These are phyloP conservation scores for Phalera bucephala DNA, from an alignment of 2,888 invertebrate species.

Conservation along the genomic window DNA sequence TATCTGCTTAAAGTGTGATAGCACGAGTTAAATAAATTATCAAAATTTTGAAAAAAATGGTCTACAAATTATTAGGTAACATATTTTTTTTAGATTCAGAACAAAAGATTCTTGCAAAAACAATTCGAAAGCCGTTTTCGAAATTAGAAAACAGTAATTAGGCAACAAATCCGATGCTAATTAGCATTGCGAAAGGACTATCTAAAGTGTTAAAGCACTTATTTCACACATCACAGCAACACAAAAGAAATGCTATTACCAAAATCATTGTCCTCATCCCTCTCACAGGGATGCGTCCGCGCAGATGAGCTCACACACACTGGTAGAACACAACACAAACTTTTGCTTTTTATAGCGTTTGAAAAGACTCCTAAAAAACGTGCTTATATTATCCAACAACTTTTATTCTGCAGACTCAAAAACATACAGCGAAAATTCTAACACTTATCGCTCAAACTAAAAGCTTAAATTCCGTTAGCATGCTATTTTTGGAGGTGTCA, in stretches of 20 bases:
- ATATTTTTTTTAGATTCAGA: no score
- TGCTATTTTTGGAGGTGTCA: constrained; percentile 1
- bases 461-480: constrained; percentile 14
- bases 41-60: no score
- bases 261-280: constrained; percentile 52
- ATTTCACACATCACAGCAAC: constrained; percentile 33
- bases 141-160: not conserved
- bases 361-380: constrained; percentile 70
- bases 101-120: no score
- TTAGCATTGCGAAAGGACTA: constrained; percentile 1
- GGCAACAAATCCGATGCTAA: constrained; percentile 4
- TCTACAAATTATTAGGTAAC: no score
- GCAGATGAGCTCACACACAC: constrained; percentile 56
- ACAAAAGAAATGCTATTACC: constrained; percentile 51
- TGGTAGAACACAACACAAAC: constrained; percentile 49
- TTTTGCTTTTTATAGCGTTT: constrained; percentile 70
- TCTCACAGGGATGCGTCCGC: constrained; percentile 42
- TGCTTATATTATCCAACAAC: constrained; percentile 48
- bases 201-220: constrained; percentile 22
- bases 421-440: constrained; percentile 1
- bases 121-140: not conserved
- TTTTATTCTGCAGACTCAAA: constrained; percentile 26
- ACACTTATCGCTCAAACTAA: constrained; percentile 12
- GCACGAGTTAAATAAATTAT: no score
- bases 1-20: no score